Evolutionary conservation across 2,888 invertebrate species (phyloP), one percentile per base, ranked within the genome.

Genomic region (Mystacides longicornis): DNA sequence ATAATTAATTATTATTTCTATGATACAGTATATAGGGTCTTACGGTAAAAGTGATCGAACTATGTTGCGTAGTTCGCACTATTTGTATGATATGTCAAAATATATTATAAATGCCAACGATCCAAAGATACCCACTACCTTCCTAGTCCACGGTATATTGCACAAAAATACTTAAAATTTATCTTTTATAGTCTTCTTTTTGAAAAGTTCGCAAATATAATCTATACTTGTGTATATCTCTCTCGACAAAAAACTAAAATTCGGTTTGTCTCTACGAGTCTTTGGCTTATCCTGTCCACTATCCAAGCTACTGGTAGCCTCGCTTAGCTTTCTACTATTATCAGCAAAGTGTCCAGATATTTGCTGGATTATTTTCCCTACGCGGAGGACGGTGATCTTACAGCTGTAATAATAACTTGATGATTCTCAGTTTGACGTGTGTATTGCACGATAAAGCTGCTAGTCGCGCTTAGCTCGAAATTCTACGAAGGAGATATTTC

Each of bases 131-230:
- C 16, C 20, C 20, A 7, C 45, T 45, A n/a, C 18, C 3, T 19
- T 21, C 3, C 45, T 45, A 45, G 3, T 45, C 20, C 5, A 3
- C 31, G 46, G 46, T 54, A 57, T 59, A 57, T 55, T 55, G 57
- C 59, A 55, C 59, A 55, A 59, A 59, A 59, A 59, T 59, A 59
- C 57, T 47, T 56, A 55, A 7, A 49, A 43, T 33, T 59, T 52
- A 21, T 31, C 23, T 23, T 47, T 33, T 42, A 33, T 21, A 54
- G 23, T 49, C 37, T 54, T 47, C 27, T 54, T n/a, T 23, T 43
- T 23, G 27, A 22, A 53, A 50, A 53, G 47, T 27, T 27, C 27
- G 14, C 37, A n/a, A 37, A 37, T 37, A 14, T n/a, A n/a, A n/a
- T n/a, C n/a, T 37, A 37, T 37, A 37, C 16, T 37, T 37, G 11